Evolutionary conservation across 2,888 invertebrate genomes (phyloP), one percentile per base, ranked within the genome.

Genomic region (Lithophane leautieri): DNA sequence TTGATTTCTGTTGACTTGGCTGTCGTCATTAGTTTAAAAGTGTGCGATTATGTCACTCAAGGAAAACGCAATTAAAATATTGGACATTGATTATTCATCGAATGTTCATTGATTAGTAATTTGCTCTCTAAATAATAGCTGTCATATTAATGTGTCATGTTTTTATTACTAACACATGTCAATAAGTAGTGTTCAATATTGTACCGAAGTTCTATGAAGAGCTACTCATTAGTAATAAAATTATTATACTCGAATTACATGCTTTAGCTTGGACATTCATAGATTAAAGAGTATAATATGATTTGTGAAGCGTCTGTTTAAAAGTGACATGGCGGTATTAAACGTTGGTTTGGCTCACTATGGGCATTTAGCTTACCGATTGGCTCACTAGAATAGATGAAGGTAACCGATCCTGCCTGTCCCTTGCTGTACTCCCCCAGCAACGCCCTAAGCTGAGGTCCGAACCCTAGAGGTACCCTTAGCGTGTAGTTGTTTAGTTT

Each of bases 81-180:
- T n/a, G 4, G 34, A 52, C 9, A 56, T 58, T 68, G 70, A 81
- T 81, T 81, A 78, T 72, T 73, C 34, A 71, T 70, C 28, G 60
- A 74, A 75, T 70, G 61, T 73, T 79, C 54, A 81, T 69, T 72
- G 70, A 82, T 79, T 80, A 78, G 44, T 54, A 72, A 80, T 61
- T 74, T 67, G 60, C 44, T 82, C 78, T 77, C 7, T 70, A 40
- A 73, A 19, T 76, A 44, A 79, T 77, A 66, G 68, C 62, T 67
- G 34, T 75, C 66, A 69, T 70, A 58, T 66, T 78, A 66, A 84
- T 89, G 80, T 88, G 82, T 87, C 87, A 88, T 75, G 54, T 67
- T 73, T 76, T 85, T 82, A 87, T 83, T 79, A 47, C 71, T 72
- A 82, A 79, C 88, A 88, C 70, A 82, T 87, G 84, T 69, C 61